Evolutionary conservation across 2,113 vertebrate species (phyloP).

Genomic region (Lanius collurio): DNA sequence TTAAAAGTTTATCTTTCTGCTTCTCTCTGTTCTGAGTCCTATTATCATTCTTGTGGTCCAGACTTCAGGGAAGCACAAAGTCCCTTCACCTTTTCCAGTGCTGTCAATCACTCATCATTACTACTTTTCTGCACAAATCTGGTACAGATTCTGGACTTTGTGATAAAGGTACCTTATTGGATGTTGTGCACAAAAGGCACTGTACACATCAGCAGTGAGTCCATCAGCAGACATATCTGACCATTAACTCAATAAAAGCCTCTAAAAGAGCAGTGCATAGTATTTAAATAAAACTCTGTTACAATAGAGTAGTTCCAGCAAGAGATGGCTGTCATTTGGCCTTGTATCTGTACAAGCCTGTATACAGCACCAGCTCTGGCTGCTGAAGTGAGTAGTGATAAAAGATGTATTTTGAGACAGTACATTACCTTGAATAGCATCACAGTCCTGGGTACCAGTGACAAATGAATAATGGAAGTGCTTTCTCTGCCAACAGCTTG

Average conservation of each 20-base stretch:
- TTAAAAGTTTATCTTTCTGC: not conserved
- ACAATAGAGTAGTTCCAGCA: not conserved
- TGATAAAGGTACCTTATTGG: not conserved
- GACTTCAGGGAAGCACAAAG: not conserved
- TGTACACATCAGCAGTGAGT: not conserved
- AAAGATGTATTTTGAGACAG: conserved; percentile 52
- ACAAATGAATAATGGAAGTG: conserved; percentile 52
- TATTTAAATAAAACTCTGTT: not conserved
- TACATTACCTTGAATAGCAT: conserved; percentile 58
- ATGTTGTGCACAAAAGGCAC: not conserved
- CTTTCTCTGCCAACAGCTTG: conserved; percentile 18
- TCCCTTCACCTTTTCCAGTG: not conserved
- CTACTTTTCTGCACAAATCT: not conserved
- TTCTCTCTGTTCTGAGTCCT: not conserved
- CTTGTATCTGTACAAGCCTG: not conserved
- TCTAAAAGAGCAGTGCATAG: not conserved
- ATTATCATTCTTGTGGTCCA: not conserved
- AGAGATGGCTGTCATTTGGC: not conserved
- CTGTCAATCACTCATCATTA: not conserved
- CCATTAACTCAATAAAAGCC: not conserved
- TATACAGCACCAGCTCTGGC: not conserved
- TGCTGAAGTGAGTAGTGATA: conserved; percentile 30
- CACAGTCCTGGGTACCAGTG: not conserved
- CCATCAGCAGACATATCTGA: not conserved
- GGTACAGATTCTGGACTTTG: not conserved